Evolutionary conservation across 2,113 vertebrate species (phyloP), one percentile per base, ranked within the genome.

Genomic region (Percopsis transmontana): DNA sequence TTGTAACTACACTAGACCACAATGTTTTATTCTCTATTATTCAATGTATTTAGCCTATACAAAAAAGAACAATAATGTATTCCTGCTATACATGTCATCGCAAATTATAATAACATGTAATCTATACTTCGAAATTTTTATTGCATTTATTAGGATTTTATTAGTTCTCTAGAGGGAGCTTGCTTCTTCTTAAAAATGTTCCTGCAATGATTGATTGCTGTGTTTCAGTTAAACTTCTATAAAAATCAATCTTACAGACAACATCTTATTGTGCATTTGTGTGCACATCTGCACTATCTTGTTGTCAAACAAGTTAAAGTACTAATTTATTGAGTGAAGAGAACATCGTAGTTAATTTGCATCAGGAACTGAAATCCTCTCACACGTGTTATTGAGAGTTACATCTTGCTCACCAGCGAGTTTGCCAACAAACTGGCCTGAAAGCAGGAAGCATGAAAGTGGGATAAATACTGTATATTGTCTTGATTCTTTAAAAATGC

Each of bases 381-480:
- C 5, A 6, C 27, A 33, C 27, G 27, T 33, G 27, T 33, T 33
- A 33, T 33, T 33, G 27, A 7, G 27, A 33, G 27, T 33, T 33
- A 33, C 5, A 33, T 33, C 27, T 33, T 33, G 27, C n/a, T n/a
- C n/a, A n/a, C n/a, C n/a, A n/a, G n/a, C n/a, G n/a, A n/a, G n/a
- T 33, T 33, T 4, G 27, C 27, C 5, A 33, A 33, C 5, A 4
- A 33, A 33, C 27, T 33, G 27, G 27, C 27, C 27, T 33, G 27
- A 48, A 7, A 64, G 64, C 58, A 61, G 41, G 53, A 45, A 27
- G 62, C 72, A 33, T 33, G 66, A 66, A 57, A 77, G 68, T 23
- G 69, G 79, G 85, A 81, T 74, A 63, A 78, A 58, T 71, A 87
- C 81, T 73, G 68, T 72, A 48, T 54, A 39, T 54, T 62, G 69